Percentiles rank a stretch among this genome's conserved stretches.
Evolutionary conservation across 2,888 invertebrate genomes (phyloP).

Genomic region (Petrolisthes cinctipes): DNA sequence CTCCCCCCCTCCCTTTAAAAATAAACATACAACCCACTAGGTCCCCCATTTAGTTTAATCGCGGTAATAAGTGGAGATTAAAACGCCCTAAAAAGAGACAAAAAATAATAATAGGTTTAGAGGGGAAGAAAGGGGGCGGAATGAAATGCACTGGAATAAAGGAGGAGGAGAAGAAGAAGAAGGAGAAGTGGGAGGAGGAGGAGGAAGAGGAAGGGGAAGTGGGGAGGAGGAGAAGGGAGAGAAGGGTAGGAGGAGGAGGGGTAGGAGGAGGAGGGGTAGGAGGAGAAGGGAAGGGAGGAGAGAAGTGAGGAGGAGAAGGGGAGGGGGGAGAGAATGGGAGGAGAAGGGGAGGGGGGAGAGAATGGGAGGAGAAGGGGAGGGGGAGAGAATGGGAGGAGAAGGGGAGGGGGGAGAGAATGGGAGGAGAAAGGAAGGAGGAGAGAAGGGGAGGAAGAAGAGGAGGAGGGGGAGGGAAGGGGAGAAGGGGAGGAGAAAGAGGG

Average conservation of each 20-base stretch:
- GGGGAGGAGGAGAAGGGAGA: neutral
- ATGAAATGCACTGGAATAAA: no score
- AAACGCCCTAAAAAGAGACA: no score
- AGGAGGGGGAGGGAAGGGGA: neutral
- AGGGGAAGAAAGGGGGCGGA: no score
- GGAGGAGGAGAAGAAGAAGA: neutral
- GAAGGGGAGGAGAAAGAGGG: neutral
- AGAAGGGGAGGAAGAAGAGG: neutral
- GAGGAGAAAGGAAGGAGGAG: neutral
- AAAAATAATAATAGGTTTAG: no score
- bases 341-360: neutral
- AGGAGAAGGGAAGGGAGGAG: neutral
- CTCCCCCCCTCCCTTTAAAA: no score
- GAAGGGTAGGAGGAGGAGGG: neutral
- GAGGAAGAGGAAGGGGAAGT: neutral
- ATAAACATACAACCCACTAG: no score
- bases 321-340: neutral
- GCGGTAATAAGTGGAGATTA: no score
- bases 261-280: neutral
- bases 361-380: neutral
- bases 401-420: neutral
- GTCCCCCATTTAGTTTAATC: no score
- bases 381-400: neutral
- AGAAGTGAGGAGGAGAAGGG: constrained; percentile 10
- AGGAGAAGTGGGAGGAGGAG: neutral